Percentiles rank a stretch among this genome's conserved stretches.
phyloP scores from a whole-genome alignment of 23 tunicate genomes.

The Halocynthia roretzi region DNA sequence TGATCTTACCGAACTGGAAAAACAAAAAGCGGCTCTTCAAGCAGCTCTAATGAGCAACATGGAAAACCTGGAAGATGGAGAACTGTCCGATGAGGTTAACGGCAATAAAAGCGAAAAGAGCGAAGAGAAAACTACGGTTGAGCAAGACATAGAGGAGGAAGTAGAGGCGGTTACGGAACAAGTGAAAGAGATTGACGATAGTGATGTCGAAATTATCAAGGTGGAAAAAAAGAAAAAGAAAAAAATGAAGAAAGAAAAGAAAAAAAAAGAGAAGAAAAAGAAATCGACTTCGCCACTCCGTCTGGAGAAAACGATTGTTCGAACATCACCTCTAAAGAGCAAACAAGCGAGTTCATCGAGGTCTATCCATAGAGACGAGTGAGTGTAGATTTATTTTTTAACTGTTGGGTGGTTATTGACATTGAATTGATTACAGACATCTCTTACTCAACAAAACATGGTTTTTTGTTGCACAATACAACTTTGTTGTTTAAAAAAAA shows the following conservation, averaged over 20 bases:
- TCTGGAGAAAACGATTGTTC: not conserved
- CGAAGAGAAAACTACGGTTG: not conserved
- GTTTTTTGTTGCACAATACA: too few relatives aligned
- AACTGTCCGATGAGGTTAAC: conserved; percentile 19
- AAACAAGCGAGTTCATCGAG: not conserved
- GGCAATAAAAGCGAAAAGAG: too few relatives aligned
- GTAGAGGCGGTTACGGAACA: conserved; percentile 6
- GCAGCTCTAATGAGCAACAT: conserved; percentile 41
- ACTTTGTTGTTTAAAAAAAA: too few relatives aligned
- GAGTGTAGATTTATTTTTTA: too few relatives aligned
- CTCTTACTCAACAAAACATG: too few relatives aligned
- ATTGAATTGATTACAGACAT: too few relatives aligned
- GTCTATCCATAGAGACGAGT: not conserved
- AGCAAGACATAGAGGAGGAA: not conserved
- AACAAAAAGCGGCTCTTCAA: conserved; percentile 62
- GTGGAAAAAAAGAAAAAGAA: conserved; percentile 52
- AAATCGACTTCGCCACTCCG: not conserved
- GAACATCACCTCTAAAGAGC: not conserved
- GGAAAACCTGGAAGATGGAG: conserved; percentile 55
- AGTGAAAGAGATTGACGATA: conserved; percentile 14
- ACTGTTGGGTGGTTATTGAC: too few relatives aligned
- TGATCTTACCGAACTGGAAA: conserved; percentile 48
- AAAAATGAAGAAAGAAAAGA: conserved; percentile 33
- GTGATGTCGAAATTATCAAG: conserved; percentile 7
- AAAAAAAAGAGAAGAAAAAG: conserved; percentile 27